Conservation (phyloP, 2,888 invertebrate genomes). For the Volucella inflata region DNA sequence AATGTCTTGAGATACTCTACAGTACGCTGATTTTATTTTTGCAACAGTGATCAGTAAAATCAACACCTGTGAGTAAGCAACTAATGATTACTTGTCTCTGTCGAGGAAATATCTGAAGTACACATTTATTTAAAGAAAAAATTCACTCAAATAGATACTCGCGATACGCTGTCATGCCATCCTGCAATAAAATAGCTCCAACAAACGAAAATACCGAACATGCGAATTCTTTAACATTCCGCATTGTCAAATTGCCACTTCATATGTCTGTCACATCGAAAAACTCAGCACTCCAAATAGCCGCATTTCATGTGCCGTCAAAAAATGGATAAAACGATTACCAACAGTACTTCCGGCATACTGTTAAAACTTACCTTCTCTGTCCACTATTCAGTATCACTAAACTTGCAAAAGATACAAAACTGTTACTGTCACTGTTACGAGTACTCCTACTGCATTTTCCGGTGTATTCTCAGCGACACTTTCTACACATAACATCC, state of each 20-base stretch:
- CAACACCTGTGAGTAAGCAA: no score
- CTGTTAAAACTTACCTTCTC: background rate
- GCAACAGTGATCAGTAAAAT: no score
- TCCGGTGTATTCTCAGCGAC: constrained; percentile 55
- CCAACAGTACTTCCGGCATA: background rate
- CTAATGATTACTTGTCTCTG: no score
- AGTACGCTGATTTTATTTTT: no score
- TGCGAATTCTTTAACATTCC: constrained; percentile 54
- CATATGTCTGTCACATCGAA: constrained; percentile 53
- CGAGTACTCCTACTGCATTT: constrained; percentile 43
- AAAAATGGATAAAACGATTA: constrained; percentile 26
- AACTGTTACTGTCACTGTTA: background rate
- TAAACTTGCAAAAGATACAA: constrained; percentile 32
- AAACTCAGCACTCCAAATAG: constrained; percentile 13
- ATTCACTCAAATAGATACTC: no score
- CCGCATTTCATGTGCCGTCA: background rate
- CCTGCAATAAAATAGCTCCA: no score
- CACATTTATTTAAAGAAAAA: no score
- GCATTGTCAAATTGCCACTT: constrained; percentile 69
- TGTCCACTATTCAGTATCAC: background rate
- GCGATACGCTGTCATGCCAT: no score
- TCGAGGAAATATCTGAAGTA: no score
- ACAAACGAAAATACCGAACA: no score
- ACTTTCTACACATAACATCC: constrained; percentile 51
- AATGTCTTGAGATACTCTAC: no score